Conservation (phyloP, 2,888 invertebrate genomes). For the Octodonta nipae region DNA sequence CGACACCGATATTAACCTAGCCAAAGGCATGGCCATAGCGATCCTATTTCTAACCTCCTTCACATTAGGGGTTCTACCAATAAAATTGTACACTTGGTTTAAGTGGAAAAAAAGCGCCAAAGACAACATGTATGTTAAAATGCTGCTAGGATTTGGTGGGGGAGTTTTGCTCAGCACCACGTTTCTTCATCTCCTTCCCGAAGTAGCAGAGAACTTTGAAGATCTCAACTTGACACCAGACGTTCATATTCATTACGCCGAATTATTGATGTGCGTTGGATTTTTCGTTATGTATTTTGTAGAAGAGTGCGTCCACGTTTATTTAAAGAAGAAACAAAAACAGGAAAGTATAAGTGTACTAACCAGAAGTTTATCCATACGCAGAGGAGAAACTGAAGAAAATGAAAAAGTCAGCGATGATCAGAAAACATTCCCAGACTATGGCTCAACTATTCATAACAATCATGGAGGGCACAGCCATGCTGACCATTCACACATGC, state of each 20-base stretch:
- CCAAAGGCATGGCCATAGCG: constrained; percentile 67
- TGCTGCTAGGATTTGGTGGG: constrained; percentile 66
- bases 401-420: constrained; percentile 3
- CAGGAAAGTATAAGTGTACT: constrained; percentile 20
- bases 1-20: too few species aligned
- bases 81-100: constrained; percentile 48
- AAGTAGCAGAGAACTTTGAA: constrained; percentile 57
- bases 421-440: constrained; percentile 1
- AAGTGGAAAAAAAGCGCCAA: constrained; percentile 37
- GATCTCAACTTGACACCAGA: constrained; percentile 41
- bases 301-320: constrained; percentile 64
- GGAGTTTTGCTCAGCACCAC: constrained; percentile 71
- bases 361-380: constrained; percentile 27
- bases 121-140: constrained; percentile 41
- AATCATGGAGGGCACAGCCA: constrained; percentile 13
- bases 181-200: constrained; percentile 68
- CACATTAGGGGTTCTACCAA: constrained; percentile 59
- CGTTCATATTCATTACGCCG: constrained; percentile 51
- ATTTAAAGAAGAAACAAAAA: constrained; percentile 41
- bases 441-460: background rate
- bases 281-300: constrained; percentile 67
- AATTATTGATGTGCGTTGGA: constrained; percentile 59
- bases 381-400: constrained; percentile 18
- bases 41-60: constrained; percentile 64
- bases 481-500: constrained; percentile 24